A percentile compares a stretch with the other conserved stretches of the same genome.
phyloP scores from a whole-genome alignment of 37 sponge, comb jelly and placozoan species.

The Halichondria panicea region DNA sequence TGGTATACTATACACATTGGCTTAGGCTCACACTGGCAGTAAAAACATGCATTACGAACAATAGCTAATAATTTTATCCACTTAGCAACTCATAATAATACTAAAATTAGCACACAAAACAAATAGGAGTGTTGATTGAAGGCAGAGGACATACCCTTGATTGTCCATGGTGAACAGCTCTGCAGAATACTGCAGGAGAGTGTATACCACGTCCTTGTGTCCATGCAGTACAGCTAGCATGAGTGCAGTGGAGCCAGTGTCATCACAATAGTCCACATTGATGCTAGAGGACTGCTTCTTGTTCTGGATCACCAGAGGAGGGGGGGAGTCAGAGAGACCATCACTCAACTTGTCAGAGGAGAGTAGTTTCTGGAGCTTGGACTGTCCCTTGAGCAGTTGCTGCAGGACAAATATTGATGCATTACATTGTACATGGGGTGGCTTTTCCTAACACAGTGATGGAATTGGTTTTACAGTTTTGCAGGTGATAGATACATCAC shows the following conservation, averaged over 20 bases:
- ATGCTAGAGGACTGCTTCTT: slow-evolving; percentile 24
- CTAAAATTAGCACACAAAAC: too few relatives aligned
- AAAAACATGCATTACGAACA: too few relatives aligned
- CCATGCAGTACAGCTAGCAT: slow-evolving; percentile 80
- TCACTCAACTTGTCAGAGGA: slow-evolving; percentile 33
- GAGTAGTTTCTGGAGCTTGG: slow-evolving; percentile 29
- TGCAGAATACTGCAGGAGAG: slow-evolving; percentile 67
- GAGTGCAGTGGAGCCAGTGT: slow-evolving; percentile 76
- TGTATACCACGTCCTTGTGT: slow-evolving; percentile 66
- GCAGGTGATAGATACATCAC: too few relatives aligned
- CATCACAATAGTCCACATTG: slow-evolving; percentile 64
- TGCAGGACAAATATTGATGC: too few relatives aligned
- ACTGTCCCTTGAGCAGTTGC: slow-evolving; percentile 38
- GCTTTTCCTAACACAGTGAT: too few relatives aligned
- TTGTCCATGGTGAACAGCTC: slow-evolving; percentile 41
- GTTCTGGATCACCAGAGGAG: slow-evolving; percentile 3
- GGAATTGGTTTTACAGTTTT: too few relatives aligned
- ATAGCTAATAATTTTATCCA: too few relatives aligned
- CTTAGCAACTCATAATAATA: too few relatives aligned
- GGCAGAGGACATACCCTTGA: slow-evolving; percentile 82
- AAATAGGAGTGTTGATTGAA: too few relatives aligned
- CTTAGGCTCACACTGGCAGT: too few relatives aligned
- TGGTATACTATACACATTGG: too few relatives aligned
- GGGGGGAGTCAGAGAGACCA: background rate
- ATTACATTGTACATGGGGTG: too few relatives aligned